phyloP scores from a whole-genome alignment of 1,140 invertebrate genomes.

The Anoplophora glabripennis region DNA sequence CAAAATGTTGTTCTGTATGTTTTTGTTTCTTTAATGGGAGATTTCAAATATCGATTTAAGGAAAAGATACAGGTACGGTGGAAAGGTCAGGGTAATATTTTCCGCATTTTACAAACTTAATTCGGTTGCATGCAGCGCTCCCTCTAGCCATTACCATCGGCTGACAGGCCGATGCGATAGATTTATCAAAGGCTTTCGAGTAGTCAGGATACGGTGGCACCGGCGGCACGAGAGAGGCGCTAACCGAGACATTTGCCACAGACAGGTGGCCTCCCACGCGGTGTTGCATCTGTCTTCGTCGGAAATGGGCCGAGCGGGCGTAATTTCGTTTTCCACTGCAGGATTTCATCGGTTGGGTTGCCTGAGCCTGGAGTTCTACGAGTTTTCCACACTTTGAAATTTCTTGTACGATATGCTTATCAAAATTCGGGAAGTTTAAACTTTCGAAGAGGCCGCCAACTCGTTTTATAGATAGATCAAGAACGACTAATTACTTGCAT shows the following conservation, averaged over 20 bases:
- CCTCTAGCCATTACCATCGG: background rate
- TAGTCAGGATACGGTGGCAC: background rate
- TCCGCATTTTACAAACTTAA: too few species aligned
- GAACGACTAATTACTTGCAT: too few species aligned
- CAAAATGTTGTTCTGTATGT: too few species aligned
- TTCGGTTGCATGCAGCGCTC: too few species aligned
- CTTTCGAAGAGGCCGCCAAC: too few species aligned
- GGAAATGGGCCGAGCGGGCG: background rate
- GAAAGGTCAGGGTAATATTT: too few species aligned
- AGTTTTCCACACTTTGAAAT: background rate
- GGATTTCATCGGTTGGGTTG: background rate
- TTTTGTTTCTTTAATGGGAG: too few species aligned
- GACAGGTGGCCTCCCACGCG: constrained; percentile 47
- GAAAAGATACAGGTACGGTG: too few species aligned
- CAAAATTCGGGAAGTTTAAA: too few species aligned
- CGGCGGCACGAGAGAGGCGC: constrained; percentile 25
- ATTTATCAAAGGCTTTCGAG: constrained; percentile 35
- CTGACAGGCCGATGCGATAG: constrained; percentile 24
- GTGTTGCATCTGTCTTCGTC: constrained; percentile 6
- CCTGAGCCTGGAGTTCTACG: background rate
- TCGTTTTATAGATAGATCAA: too few species aligned
- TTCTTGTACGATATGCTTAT: too few species aligned
- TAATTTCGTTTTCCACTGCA: background rate
- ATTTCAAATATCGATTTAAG: too few species aligned
- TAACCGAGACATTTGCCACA: constrained; percentile 47